Evolutionary conservation across 2,113 vertebrate species (phyloP), one percentile per base, ranked within the genome.

Genomic region (Thamnophis sirtalis): DNA sequence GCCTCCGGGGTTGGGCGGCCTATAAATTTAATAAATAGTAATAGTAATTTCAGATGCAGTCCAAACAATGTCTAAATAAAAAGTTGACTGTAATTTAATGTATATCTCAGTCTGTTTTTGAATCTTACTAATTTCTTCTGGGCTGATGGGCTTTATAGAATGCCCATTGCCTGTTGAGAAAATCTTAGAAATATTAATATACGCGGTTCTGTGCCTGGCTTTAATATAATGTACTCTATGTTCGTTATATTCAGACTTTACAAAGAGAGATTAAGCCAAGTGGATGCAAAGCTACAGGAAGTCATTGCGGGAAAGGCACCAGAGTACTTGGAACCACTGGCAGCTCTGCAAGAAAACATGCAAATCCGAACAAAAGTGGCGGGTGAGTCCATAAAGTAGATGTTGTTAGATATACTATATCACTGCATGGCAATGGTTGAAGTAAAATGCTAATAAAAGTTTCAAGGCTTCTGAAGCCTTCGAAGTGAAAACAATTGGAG

Each of bases 271-370:
- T 96, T 99, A 96, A 99, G 98, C 97, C 99, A 99, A 97, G 99
- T 99, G 96, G 99, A 99, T 97, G 98, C 99, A 96, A 99, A 99
- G 95, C 98, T 99, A 84, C 99, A 99, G 95, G 99, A 99, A 94
- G 99, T 99, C 84, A 99, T 99, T 97, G 98, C 99, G 9, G 99
- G 99, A 95, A 99, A 99, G 96, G 99, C 99, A 94, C 98, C 98
- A 10, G 99, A 99, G 94, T 99, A 99, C 96, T 98, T 99, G 97
- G 99, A 99, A 94, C 99, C 99, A 49, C 95, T 99, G 94, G 99
- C 99, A 95, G 98, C 98, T 96, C 97, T 99, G 93, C 99, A 99
- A 97, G 99, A 99, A 97, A 99, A 99, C 97, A 99, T 99, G 99
- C 99, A 99, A 97, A 99, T 99, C 94, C 98, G 99, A 96, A 99